Evolutionary conservation across 1,140 invertebrate species (phyloP).

Genomic region (Helicoverpa zea): DNA sequence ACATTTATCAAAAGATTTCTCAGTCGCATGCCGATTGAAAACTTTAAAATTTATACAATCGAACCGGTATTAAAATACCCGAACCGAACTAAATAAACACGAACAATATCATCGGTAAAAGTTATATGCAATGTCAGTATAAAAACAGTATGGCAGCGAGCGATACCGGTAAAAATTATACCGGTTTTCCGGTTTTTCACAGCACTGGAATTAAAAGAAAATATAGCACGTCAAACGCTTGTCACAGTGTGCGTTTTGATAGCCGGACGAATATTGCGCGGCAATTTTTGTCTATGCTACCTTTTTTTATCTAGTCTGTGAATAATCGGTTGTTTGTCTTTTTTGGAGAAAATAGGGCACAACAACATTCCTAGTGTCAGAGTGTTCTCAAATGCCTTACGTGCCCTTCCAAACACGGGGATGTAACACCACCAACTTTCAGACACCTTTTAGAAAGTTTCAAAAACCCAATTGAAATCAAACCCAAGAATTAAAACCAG

Average conservation of each 20-base stretch:
- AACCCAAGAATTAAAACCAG: no score
- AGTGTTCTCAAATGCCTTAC: no score
- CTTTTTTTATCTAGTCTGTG: not conserved
- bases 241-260: not conserved
- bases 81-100: conserved; percentile 1
- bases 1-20: no score
- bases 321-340: not conserved
- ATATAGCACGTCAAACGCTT: conserved; percentile 35
- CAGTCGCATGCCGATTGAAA: not conserved
- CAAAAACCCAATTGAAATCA: no score
- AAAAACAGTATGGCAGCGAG: not conserved
- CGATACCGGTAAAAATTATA: conserved; percentile 20
- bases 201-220: conserved; percentile 20
- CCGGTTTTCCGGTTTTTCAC: conserved; percentile 6
- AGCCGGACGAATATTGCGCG: conserved; percentile 17
- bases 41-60: not conserved
- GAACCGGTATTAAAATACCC: not conserved
- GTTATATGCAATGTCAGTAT: not conserved
- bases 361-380: no score
- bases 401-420: no score
- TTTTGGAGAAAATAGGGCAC: not conserved
- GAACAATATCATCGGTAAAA: conserved; percentile 2
- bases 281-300: not conserved
- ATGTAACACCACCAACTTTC: no score
- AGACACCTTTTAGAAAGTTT: no score